Percentiles rank a stretch among this genome's conserved stretches.
Evolutionary conservation across 2,797 vertebrate genomes (phyloP).

Genomic region (Malurus leucopterus): DNA sequence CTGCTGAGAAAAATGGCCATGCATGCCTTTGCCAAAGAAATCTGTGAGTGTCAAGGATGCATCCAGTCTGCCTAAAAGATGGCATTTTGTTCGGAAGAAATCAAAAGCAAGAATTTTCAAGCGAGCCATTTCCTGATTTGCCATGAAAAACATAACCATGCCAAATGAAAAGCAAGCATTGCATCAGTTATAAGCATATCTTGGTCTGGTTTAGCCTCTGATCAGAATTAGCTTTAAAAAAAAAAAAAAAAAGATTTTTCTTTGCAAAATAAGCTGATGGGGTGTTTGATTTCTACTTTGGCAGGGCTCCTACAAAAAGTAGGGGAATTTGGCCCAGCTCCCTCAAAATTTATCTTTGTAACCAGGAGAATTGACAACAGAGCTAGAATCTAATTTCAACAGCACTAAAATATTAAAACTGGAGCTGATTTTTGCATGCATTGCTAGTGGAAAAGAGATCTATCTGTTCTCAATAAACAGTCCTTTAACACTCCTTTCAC

Average conservation of each 20-base stretch:
- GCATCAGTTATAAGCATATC: neutral
- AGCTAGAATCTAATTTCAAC: neutral
- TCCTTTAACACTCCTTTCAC: neutral
- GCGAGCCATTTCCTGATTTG: slow-evolving; percentile 13
- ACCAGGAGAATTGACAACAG: neutral
- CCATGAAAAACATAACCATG: neutral
- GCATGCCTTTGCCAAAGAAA: neutral
- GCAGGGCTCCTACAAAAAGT: neutral
- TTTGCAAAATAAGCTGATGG: neutral
- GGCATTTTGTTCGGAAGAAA: neutral
- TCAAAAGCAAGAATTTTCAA: slow-evolving; percentile 10
- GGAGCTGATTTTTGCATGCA: neutral
- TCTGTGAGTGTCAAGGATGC: neutral
- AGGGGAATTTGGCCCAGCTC: neutral
- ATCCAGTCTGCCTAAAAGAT: neutral
- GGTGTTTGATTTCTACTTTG: neutral
- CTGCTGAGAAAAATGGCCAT: slow-evolving; percentile 14
- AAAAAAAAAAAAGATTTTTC: neutral
- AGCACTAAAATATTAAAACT: neutral
- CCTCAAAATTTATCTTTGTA: neutral
- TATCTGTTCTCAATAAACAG: neutral
- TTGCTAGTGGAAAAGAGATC: neutral
- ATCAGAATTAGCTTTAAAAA: neutral
- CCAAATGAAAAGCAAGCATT: neutral
- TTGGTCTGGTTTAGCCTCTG: neutral